Base-by-base conservation (phyloP, 53 echinoderm and acorn worm genomes). In the Hippasteria phrygiana region DNA sequence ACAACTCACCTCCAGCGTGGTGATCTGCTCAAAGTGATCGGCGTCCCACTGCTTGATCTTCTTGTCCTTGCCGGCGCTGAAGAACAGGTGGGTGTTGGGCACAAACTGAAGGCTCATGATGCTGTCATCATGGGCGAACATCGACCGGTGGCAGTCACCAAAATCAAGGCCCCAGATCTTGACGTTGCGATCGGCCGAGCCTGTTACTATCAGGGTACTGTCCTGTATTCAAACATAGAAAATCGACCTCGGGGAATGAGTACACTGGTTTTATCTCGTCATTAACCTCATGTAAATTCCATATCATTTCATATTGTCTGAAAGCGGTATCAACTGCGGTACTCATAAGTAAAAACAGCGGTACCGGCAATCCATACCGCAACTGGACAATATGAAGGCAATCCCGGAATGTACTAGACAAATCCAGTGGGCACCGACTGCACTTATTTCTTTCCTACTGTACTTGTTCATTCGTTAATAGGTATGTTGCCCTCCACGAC, bases 71-170 rank as follows among this genome's bases (percentile, higher is more conserved):
- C 98, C 98, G 12, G 94, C 92, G 11, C 94, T 95, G 88, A 97
- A 97, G 88, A 97, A 97, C 31, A 95, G 90, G 71, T 97, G 98
- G 0, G 98, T 97, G 34, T 90, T 67, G 11, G 95, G 98, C 32
- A 97, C 80, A 80, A 97, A 97, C 94, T 95, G 95, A 12, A 95
- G 77, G 78, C 95, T 92, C 98, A 97, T 97, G 75, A 97, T 95
- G 71, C 98, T 97, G 74, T 97, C 98, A 47, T 97, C 98, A 54
- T 97, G 98, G 59, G 98, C 98, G 67, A 97, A 97, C 89, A 97
- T 76, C 0, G 98, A 97, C 73, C 93, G 90, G 91, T 97, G 98
- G 41, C 98, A 97, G 22, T 97, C 98, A 1, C 98, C 98, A 76
- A 95, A 97, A 56, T 95, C 95, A 67, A 97, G 89, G 18, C 98